These are phyloP conservation scores for Heteropelma amictum DNA, from an alignment of 2,888 invertebrate species.

Conservation along the genomic window DNA sequence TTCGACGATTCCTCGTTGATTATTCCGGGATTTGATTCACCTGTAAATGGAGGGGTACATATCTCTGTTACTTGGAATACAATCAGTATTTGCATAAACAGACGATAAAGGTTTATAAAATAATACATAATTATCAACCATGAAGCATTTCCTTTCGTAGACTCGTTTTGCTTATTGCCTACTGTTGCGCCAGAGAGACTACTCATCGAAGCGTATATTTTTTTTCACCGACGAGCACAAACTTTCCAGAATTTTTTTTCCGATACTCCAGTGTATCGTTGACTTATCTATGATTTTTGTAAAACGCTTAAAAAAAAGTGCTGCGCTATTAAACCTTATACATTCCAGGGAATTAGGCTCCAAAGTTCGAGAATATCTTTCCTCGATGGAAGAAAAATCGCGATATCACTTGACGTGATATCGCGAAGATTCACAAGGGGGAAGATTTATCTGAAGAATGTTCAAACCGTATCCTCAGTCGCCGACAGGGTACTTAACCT, in stretches of 20 bases:
- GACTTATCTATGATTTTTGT: no score
- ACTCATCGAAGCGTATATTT: slow-evolving; percentile 9
- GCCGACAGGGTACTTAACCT: background rate
- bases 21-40: background rate
- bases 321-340: no score
- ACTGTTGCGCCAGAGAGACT: slow-evolving; percentile 13
- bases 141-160: background rate
- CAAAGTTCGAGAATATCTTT: no score
- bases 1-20: no score
- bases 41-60: background rate
- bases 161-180: background rate
- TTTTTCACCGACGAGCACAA: background rate
- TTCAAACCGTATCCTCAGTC: background rate
- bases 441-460: background rate
- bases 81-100: slow-evolving; percentile 11
- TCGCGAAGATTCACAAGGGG: no score
- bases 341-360: no score
- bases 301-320: no score
- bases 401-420: no score
- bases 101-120: slow-evolving; percentile 10
- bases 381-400: no score
- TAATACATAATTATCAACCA: background rate
- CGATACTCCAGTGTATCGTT: no score
- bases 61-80: background rate
- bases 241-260: no score